These are phyloP conservation scores for Pristis pectinata DNA, from an alignment of 2,797 vertebrate species.

Conservation along the genomic window DNA sequence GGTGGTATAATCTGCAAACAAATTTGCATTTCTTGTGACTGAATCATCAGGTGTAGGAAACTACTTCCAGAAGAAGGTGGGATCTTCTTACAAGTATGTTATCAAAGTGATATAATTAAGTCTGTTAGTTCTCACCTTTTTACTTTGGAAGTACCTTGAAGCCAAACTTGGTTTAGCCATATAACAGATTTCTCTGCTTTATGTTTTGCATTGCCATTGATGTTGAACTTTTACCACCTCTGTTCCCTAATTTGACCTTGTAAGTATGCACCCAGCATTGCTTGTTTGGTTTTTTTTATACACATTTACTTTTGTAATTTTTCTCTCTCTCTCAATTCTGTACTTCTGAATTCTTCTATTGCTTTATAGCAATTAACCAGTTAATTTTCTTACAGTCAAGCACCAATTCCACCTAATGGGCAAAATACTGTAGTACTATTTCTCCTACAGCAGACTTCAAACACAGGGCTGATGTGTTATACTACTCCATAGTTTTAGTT, in stretches of 20 bases:
- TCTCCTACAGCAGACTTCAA: not conserved
- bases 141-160: no score
- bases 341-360: no score
- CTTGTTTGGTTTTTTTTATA: not conserved
- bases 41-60: no score
- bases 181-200: not conserved
- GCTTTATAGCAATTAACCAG: not conserved
- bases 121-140: no score
- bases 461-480: not conserved
- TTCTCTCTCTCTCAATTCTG: no score
- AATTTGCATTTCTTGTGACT: no score
- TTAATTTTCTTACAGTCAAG: not conserved
- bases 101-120: no score
- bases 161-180: not conserved
- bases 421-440: not conserved
- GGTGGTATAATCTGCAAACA: no score
- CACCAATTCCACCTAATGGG: not conserved
- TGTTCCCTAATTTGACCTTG: not conserved
- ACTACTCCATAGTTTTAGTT: not conserved
- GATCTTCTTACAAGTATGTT: no score
- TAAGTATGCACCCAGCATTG: not conserved
- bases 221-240: not conserved
- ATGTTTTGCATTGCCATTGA: not conserved
- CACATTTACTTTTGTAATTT: no score
- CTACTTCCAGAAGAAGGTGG: no score